Evolutionary conservation across 2,797 vertebrate genomes (phyloP).

Genomic region (Micromesistius poutassou): DNA sequence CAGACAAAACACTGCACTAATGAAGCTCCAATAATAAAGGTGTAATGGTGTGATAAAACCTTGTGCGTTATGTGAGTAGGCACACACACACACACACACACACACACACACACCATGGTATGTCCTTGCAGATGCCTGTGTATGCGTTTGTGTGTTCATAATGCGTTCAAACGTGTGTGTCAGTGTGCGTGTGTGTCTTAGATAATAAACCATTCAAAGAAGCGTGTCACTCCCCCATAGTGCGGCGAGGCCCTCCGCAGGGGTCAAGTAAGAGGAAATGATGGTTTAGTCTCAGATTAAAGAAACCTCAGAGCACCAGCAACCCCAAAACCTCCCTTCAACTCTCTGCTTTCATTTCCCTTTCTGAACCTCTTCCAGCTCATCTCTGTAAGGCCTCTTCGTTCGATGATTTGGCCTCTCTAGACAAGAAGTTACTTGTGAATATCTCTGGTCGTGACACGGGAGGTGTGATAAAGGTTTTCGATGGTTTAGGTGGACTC

Average conservation of each 20-base stretch:
- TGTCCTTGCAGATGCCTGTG: conserved; percentile 10
- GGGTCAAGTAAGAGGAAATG: conserved; percentile 67
- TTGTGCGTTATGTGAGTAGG: conserved; percentile 1
- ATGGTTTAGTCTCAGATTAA: conserved; percentile 69
- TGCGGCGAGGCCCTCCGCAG: conserved; percentile 48
- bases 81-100: too few species aligned
- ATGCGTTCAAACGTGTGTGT: conserved; percentile 17
- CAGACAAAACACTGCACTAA: too few species aligned
- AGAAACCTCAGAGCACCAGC: conserved; percentile 25
- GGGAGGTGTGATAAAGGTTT: too few species aligned
- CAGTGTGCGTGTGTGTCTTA: conserved; percentile 49
- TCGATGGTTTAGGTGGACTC: too few species aligned
- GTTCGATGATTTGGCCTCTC: too few species aligned
- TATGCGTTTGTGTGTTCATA: not conserved
- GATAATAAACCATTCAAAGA: conserved; percentile 70
- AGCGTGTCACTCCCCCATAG: conserved; percentile 70
- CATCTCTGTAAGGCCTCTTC: too few species aligned
- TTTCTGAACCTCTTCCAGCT: not conserved
- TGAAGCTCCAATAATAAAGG: not conserved
- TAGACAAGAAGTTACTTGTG: too few species aligned
- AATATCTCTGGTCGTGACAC: too few species aligned
- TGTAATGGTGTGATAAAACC: conserved; percentile 10
- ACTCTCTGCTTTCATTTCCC: not conserved
- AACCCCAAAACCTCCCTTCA: not conserved
- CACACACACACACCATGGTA: not conserved